phyloP scores from a whole-genome alignment of 2,113 vertebrate genomes.

The Hymenochirus boettgeri region DNA sequence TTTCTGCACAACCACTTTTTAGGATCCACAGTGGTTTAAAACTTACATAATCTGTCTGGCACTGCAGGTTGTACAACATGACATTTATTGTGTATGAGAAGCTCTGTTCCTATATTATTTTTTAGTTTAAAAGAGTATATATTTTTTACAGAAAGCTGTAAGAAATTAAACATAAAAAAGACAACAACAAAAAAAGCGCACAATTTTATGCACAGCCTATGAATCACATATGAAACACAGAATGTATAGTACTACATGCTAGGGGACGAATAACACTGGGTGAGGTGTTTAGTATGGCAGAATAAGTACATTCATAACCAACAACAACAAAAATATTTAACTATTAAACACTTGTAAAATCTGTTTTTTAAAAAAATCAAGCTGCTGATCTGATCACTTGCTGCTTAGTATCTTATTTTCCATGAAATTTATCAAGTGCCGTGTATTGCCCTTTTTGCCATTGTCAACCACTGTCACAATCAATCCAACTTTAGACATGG shows the following conservation, averaged over 20 bases:
- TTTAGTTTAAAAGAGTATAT: too few species aligned
- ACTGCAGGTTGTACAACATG: too few species aligned
- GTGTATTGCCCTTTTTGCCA: neutral
- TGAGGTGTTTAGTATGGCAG: neutral
- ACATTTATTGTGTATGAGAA: too few species aligned
- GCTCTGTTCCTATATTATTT: too few species aligned
- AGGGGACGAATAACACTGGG: neutral
- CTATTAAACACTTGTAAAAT: too few species aligned
- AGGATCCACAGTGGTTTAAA: too few species aligned
- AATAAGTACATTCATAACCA: neutral
- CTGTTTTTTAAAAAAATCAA: neutral
- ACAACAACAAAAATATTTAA: too few species aligned
- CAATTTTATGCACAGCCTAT: neutral
- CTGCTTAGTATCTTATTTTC: neutral
- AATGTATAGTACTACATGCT: neutral
- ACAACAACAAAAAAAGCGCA: neutral
- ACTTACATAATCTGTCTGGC: too few species aligned
- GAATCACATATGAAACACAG: conserved; percentile 8
- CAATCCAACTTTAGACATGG: conserved; percentile 6
- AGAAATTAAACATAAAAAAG: too few species aligned
- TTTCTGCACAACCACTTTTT: too few species aligned
- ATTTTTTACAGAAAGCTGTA: too few species aligned
- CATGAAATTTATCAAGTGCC: neutral
- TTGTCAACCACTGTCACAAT: neutral
- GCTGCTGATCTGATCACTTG: neutral